phyloP scores from a whole-genome alignment of 2,888 invertebrate genomes.

The Temnothorax rugatulus region DNA sequence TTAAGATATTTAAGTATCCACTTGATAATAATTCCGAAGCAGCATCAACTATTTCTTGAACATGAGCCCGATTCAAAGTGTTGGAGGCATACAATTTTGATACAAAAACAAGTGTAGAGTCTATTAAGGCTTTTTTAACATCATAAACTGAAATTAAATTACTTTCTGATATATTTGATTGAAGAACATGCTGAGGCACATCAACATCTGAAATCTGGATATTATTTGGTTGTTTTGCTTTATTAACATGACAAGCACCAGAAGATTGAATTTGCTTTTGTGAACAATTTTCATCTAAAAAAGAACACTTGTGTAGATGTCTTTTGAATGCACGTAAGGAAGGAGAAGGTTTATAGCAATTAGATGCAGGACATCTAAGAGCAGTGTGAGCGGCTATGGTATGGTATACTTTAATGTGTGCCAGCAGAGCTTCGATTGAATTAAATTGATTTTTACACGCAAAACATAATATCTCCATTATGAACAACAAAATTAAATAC shows the following conservation, averaged over 20 bases:
- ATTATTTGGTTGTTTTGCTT: not conserved
- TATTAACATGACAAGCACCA: slow-evolving; percentile 4
- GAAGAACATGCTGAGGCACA: not conserved
- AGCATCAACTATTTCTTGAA: slow-evolving; percentile 12
- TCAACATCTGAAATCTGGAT: not conserved
- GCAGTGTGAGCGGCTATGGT: not conserved
- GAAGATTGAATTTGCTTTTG: slow-evolving; percentile 5
- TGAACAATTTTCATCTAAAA: not conserved
- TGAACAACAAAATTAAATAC: not conserved
- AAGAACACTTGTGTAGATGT: slow-evolving; percentile 13
- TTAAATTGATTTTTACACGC: not conserved
- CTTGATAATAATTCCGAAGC: slow-evolving; percentile 1
- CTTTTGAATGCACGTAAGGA: slow-evolving; percentile 1
- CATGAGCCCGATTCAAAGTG: slow-evolving; percentile 5
- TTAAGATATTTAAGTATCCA: slow-evolving; percentile 10
- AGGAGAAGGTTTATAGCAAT: slow-evolving; percentile 22
- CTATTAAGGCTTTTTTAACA: not conserved
- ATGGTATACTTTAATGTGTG: slow-evolving; percentile 4
- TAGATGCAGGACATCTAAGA: slow-evolving; percentile 7
- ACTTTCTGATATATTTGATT: not conserved
- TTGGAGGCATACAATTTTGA: not conserved
- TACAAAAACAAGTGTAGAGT: slow-evolving; percentile 8
- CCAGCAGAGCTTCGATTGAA: not conserved
- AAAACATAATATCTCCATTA: slow-evolving; percentile 12
- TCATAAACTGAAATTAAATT: slow-evolving; percentile 5